These are phyloP conservation scores for Catocala nupta DNA, from an alignment of 2,888 invertebrate genomes.

Conservation along the genomic window DNA sequence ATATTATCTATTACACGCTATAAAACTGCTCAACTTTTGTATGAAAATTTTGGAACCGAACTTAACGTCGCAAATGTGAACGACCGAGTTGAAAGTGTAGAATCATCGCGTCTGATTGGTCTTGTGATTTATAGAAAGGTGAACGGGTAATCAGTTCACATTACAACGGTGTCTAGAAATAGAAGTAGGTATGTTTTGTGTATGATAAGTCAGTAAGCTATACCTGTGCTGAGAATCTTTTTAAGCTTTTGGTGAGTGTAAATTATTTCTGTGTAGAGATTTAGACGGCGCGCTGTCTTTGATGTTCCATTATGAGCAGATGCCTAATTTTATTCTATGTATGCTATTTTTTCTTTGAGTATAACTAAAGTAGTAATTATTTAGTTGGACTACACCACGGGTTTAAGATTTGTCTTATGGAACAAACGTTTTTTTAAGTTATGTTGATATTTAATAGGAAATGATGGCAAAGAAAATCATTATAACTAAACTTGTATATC, in stretches of 20 bases:
- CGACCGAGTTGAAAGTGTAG: slow-evolving; percentile 53
- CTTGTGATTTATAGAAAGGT: slow-evolving; percentile 52
- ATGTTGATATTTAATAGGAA: too few species aligned
- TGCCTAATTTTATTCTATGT: too few species aligned
- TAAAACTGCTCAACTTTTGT: slow-evolving; percentile 53
- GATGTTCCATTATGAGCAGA: neutral
- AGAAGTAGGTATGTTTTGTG: slow-evolving; percentile 8
- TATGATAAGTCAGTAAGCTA: slow-evolving; percentile 33
- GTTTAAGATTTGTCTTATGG: too few species aligned
- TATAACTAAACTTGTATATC: too few species aligned
- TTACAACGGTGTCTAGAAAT: slow-evolving; percentile 43
- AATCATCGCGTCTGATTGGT: slow-evolving; percentile 55
- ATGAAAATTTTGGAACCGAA: slow-evolving; percentile 35
- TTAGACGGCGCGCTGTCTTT: slow-evolving; percentile 2
- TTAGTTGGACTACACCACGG: too few species aligned
- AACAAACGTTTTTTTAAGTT: too few species aligned
- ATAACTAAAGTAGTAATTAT: too few species aligned
- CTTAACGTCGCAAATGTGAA: slow-evolving; percentile 50
- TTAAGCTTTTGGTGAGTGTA: neutral
- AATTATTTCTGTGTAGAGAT: neutral
- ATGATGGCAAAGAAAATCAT: too few species aligned
- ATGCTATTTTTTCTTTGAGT: too few species aligned
- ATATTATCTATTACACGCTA: slow-evolving; percentile 70
- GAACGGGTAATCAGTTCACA: slow-evolving; percentile 47
- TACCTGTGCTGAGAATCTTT: slow-evolving; percentile 16